Evolutionary conservation across 92 coral and sea anemone species (phyloP), one percentile per base, ranked within the genome.

Genomic region (Epizoanthus illoricatus): DNA sequence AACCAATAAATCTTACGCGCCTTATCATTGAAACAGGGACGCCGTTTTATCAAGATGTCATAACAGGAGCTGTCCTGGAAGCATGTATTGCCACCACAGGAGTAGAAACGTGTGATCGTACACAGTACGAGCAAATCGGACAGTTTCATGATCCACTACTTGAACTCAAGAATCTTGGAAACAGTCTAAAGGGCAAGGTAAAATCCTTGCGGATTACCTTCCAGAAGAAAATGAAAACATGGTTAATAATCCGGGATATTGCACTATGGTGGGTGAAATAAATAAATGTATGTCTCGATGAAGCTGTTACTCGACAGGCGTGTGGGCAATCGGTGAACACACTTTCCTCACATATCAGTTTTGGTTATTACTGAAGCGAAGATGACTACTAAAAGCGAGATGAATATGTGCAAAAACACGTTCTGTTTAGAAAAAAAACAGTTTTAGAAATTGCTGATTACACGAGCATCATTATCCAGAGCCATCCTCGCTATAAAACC

Each of bases 21-120:
- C 17, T 78, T n/a, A 63, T 69, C 21, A 28, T 78, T 3, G 71
- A 64, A 20, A 78, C 82, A 10, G 82, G 82, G 69, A 63, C 82
- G 11, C 71, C 58, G 7, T 45, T 62, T 23, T 78, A 63, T n/a
- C 59, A 42, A 64, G 82, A 78, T 11, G 1, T 63, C 13, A 20
- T 78, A 20, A n/a, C 71, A n/a, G 17, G 17, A 39, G 82, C 82
- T 19, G 19, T 45, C 13, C 45, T 78, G 45, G 82, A 78, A 1
- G 82, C 72, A 10, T 78, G 82, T 11, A 45, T 78, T 18, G 43
- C 49, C 60, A 63, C 41, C 7, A 15, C 16, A 63, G 33, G 36
- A 9, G 0, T 36, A 41, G 40, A 52, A 9, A 78, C 60, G 12
- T 78, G 82, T 63, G 71, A 78, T 7, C 42, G 61, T 45, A 19